Base-by-base conservation (phyloP, 2,797 vertebrate genomes). In the Denticeps clupeoides region DNA sequence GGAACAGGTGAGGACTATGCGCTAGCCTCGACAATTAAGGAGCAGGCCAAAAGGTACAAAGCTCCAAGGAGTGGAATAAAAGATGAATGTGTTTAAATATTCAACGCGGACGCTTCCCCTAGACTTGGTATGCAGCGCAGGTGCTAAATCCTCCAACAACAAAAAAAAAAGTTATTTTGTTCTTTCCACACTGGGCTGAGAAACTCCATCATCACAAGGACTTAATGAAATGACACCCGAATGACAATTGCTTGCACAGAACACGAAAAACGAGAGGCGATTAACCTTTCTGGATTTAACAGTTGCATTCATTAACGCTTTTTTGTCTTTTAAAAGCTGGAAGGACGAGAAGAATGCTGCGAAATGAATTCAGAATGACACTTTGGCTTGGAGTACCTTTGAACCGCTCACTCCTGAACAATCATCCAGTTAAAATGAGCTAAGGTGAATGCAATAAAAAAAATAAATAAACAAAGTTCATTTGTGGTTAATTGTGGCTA, bases 1-100 rank as follows among this genome's bases (percentile, higher is more conserved):
- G 48, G 51, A 62, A 54, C 42, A 44, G 42, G 33, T 49, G 56
- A 47, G 33, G 47, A 54, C 53, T 45, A 48, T 47, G 47, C 12
- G 7, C 55, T 52, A 57, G 54, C 47, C 52, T 56, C 52, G 15
- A 35, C 58, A 55, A 61, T 64, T 63, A 66, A 64, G 47, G 7
- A 33, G 5, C n/a, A 31, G 69, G 62, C 55, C 43, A 67, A 63
- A 65, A 71, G 64, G 55, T 65, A 53, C 47, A 51, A 35, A 9
- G 18, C 47, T 62, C 40, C 32, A 44, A 21, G 38, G 55, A 49
- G 41, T 46, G 11, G 53, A 63, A 72, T 63, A 69, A 55, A 67
- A 67, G 53, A 62, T 60, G 49, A 60, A 45, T 38, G 41, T 4
- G 37, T 63, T 60, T 54, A 66, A 71, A 69, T 68, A 70, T 65